Percentiles rank a stretch among this genome's conserved stretches.
Conservation (phyloP, 2,113 vertebrate genomes). For the Labeo catla region DNA sequence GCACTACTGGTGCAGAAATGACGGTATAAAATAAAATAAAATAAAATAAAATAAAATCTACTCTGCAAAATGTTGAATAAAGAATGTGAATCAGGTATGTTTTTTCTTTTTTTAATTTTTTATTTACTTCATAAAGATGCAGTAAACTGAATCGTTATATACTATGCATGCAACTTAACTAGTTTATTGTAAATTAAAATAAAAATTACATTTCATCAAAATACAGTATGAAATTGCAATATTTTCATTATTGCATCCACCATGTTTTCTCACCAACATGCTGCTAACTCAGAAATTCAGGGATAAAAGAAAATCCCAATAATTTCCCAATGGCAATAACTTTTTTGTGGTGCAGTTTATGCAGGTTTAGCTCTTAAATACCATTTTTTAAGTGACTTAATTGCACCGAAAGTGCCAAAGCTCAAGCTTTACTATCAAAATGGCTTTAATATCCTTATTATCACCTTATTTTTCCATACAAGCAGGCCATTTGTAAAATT, state of each 20-base stretch:
- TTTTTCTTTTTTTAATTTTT: no score
- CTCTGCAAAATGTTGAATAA: no score
- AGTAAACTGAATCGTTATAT: neutral
- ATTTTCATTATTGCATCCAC: neutral
- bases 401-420: neutral
- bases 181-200: neutral
- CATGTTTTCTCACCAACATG: neutral
- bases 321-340: neutral
- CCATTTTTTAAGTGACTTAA: neutral
- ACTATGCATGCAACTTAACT: neutral
- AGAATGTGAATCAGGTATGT: no score
- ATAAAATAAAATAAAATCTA: no score
- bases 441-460: neutral
- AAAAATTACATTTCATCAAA: neutral
- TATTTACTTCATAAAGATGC: neutral
- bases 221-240: neutral
- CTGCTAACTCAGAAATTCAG: no score
- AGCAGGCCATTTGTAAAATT: no score
- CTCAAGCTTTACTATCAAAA: neutral
- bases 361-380: neutral
- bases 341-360: neutral
- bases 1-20: no score
- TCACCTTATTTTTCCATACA: no score
- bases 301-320: neutral
- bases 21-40: no score